Conservation (phyloP, 2,797 vertebrate genomes). For the Pristis pectinata region DNA sequence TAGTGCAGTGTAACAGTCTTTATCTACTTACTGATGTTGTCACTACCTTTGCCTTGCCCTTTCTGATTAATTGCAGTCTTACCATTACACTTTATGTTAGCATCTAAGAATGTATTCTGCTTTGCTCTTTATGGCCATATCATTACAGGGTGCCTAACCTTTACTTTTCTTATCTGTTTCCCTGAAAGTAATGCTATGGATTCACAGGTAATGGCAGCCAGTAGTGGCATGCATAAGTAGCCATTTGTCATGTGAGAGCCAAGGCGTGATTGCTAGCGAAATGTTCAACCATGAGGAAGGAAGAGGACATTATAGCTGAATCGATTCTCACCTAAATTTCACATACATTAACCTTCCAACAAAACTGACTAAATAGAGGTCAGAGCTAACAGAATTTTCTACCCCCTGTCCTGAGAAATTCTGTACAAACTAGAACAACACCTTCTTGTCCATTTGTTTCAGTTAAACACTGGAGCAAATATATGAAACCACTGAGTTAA, state of each 20-base stretch:
- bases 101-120: neutral
- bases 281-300: neutral
- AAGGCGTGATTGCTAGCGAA: neutral
- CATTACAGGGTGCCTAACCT: neutral
- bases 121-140: neutral
- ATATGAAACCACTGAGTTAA: neutral
- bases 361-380: neutral
- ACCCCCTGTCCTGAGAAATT: neutral
- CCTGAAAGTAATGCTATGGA: neutral
- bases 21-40: neutral
- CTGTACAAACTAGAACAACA: neutral
- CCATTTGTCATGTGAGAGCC: neutral
- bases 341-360: neutral
- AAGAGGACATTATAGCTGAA: neutral
- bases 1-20: neutral
- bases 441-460: neutral
- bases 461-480: neutral
- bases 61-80: neutral
- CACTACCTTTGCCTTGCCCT: neutral
- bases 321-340: neutral
- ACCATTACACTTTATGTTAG: neutral
- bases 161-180: neutral
- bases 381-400: neutral
- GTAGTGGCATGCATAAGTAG: neutral
- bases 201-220: neutral